Evolutionary conservation across 2,888 invertebrate species (phyloP).

Genomic region (Chloroclysta siterata): DNA sequence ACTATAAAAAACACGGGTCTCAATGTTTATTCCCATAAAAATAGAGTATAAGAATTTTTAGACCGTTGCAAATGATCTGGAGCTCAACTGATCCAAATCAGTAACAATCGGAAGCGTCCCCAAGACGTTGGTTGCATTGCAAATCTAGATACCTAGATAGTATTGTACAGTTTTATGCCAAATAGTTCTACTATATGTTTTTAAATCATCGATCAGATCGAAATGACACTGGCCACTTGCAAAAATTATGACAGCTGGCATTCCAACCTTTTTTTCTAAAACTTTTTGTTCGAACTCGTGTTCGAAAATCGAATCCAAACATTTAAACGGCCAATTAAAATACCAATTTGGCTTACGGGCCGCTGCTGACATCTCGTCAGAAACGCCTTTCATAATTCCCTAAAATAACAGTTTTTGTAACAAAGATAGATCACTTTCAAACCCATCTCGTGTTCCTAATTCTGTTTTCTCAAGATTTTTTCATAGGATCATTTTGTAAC

Average conservation of each 20-base stretch:
- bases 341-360: constrained; percentile 61
- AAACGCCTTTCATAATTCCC: constrained; percentile 62
- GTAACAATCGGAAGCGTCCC: no score
- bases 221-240: constrained; percentile 39
- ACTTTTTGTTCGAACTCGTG: constrained; percentile 50
- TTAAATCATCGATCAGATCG: constrained; percentile 33
- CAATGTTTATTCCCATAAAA: background rate
- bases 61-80: no score
- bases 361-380: constrained; percentile 59
- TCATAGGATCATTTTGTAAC: constrained; percentile 28
- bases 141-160: no score
- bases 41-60: no score
- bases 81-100: no score
- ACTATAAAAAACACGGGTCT: no score
- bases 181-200: constrained; percentile 7
- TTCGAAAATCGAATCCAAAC: constrained; percentile 68
- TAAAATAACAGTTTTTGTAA: constrained; percentile 65
- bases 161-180: no score
- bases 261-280: constrained; percentile 38
- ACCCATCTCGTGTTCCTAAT: constrained; percentile 35
- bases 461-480: constrained; percentile 37
- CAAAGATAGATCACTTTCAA: constrained; percentile 40
- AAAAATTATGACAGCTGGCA: constrained; percentile 45
- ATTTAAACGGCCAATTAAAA: constrained; percentile 74
- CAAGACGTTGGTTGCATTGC: no score